Base-by-base conservation (phyloP, 2,888 invertebrate genomes). In the Phaedon cochleariae region DNA sequence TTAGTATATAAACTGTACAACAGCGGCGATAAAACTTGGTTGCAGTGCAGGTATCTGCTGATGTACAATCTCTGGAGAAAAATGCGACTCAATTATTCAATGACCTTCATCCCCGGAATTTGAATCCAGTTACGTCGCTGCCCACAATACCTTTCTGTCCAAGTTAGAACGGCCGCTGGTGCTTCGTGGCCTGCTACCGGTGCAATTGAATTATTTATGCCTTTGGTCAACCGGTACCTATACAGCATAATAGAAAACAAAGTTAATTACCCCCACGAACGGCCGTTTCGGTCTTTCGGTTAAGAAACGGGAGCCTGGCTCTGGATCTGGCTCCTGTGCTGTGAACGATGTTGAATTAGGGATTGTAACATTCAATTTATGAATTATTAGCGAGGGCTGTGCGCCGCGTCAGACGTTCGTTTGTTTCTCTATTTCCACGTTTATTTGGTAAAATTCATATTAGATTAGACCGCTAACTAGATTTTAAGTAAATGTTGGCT, bases 361-460 rank as follows among this genome's bases (percentile, higher is more conserved):
- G 82, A 82, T 83, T 82, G 82, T 81, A 83, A 82, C 82, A 80
- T 82, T 83, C 83, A 82, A 83, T 83, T 83, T 83, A 83, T 83
- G 82, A 83, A 83, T 83, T 82, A 83, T 83, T 83, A 80, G 77
- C 76, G 72, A 74, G 76, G 76, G 77, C 73, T 71, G 71, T 73
- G 72, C 68, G 64, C 65, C 59, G 65, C 64, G 66, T 64, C 65
- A 67, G 70, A 68, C 70, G 70, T 70, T 70, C 71, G 67, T 71
- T 71, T 71, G 71, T 71, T 71, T 71, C 71, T 71, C 69, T 71
- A 71, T 70, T 70, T 70, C 68, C 70, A 74, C 74, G 74, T 75
- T 75, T 75, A 74, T 75, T 79, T 79, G 76, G 79, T 78, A 80
- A 79, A 81, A 80, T 80, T 81, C 78, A 79, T 79, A 81, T 81